Base-by-base conservation (phyloP, 2,113 vertebrate genomes). In the Rafetus swinhoei region DNA sequence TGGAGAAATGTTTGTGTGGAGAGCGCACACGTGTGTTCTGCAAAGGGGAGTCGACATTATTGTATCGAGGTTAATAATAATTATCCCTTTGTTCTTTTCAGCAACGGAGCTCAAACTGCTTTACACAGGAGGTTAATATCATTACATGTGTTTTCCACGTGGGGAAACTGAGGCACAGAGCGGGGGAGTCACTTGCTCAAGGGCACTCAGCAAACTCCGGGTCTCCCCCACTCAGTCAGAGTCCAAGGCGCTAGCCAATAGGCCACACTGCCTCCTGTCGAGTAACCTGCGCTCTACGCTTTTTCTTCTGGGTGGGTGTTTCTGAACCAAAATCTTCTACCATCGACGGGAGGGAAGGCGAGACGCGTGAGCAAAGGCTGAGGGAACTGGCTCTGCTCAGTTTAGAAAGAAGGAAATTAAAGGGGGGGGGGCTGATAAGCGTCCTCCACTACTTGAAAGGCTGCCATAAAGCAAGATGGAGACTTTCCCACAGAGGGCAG, bases 21-120 rank as follows among this genome's bases (percentile, higher is more conserved):
- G 45, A 45, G 45, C 45, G 45, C 45, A 45, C 45, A 7, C 5
- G 0, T 56, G 74, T 5, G 62, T 4, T 74, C 50, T 52, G 1
- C 4, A 2, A 27, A 0, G 11, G 82, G 32, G 8, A 24, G 5
- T 19, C 19, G 39, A 84, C 39, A 2, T 3, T 59, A 13, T 72
- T 18, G 18, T 72, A 35, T 35, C n/a, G n/a, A 72, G 4, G 16
- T 35, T 21, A 9, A 35, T 24, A 24, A 7, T 22, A 11, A 76
- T 76, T 18, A 79, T 25, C 9, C 4, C 3, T 0, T 24, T 54
- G 11, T 3, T 16, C n/a, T 54, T 32, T 18, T 85, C 2, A 19
- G 29, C 87, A 60, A 0, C 1, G 18, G 19, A 52, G 29, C 32
- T 22, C 27, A 27, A 10, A 0, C 0, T n/a, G 62, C 10, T 74